Evolutionary conservation across 92 coral and sea anemone genomes (phyloP), one percentile per base, ranked within the genome.

Genomic region (Phymanthus crucifer): DNA sequence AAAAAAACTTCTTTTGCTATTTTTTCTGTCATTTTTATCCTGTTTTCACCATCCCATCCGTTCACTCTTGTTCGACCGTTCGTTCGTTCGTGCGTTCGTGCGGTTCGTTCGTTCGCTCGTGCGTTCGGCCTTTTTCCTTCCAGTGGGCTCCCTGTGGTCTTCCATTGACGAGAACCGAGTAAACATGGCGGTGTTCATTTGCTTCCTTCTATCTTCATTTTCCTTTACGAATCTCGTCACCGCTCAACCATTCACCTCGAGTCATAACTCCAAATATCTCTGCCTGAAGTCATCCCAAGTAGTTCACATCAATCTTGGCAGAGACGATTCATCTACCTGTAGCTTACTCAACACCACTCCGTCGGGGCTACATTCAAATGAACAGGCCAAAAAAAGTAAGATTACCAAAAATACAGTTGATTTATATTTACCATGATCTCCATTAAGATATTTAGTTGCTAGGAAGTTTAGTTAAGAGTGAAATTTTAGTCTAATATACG

Each of bases 291-390:
- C 81, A 12, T 74, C 95, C 8, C 95, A 85, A 32, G 90, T 88
- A 58, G 72, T 91, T 32, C 95, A 85, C 69, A 86, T 91, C 0
- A 88, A 91, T 78, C 79, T 91, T 37, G 95, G 88, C 6, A 78
- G 73, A 12, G 72, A 85, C 58, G 82, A 71, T 26, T 12, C 84
- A 1, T 78, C 82, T 0, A 73, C 77, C 19, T 90, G 93, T 57
- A 78, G 82, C 61, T 61, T 87, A 26, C 74, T 70, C 52, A 90
- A 90, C 81, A 72, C 83, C 17, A 90, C 89, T 18, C 94, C 94
- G 10, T 21, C 70, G 18, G 79, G 45, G 57, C 11, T 57, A 66
- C 10, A 47, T 67, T 32, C 70, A 52, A 57, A 78, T 11, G 35
- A 65, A 12, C 33, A 75, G 40, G 80, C 80, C 67, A 79, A 74